These are phyloP conservation scores for Otocyon megalotis DNA, from an alignment of 2,113 vertebrate species.

Conservation along the genomic window DNA sequence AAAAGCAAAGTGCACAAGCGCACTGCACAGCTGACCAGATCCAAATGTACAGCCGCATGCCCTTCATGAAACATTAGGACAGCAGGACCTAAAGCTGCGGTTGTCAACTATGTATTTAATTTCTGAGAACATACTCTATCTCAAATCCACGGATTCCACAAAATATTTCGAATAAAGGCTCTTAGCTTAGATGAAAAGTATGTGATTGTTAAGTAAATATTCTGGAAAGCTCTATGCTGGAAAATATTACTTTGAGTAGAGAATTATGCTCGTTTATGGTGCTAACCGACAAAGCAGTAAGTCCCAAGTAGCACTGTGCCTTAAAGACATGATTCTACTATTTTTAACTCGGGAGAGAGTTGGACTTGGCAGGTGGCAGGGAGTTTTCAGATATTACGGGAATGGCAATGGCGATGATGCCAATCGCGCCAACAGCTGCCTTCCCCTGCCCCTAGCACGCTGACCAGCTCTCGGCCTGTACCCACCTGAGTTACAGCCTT, in stretches of 20 bases:
- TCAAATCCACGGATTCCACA: neutral
- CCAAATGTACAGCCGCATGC: neutral
- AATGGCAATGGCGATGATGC: too few relatives aligned
- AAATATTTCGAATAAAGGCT: neutral
- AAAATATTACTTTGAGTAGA: slow-evolving; percentile 1
- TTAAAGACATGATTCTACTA: slow-evolving; percentile 24
- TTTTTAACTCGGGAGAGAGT: neutral
- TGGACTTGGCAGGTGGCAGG: neutral
- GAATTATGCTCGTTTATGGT: neutral
- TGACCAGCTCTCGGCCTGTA: too few relatives aligned
- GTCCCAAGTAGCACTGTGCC: neutral
- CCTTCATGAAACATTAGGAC: neutral
- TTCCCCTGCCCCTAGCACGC: neutral
- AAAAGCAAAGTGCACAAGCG: neutral
- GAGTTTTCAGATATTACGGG: neutral
- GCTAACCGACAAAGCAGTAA: neutral
- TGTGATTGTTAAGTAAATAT: neutral
- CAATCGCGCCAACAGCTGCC: neutral
- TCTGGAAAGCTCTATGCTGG: neutral
- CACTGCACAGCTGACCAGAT: neutral
- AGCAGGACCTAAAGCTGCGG: neutral
- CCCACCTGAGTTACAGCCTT: neutral
- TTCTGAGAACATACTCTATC: neutral
- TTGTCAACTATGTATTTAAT: neutral
- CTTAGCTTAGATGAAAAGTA: neutral